phyloP scores from a whole-genome alignment of 2,888 invertebrate genomes.

The Ferdinandea cuprea region DNA sequence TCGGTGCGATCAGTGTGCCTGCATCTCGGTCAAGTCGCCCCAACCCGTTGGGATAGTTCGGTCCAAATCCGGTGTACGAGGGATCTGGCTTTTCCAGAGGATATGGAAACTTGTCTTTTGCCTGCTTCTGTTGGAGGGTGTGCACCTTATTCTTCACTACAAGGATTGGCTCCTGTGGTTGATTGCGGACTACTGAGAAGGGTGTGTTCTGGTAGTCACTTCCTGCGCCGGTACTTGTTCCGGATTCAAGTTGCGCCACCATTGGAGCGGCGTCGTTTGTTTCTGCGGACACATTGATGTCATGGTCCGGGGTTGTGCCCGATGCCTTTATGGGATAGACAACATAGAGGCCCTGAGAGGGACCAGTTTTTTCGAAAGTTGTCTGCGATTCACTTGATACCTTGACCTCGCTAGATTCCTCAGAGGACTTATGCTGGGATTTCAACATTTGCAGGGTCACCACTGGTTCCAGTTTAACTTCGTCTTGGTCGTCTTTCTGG shows the following conservation, averaged over 20 bases:
- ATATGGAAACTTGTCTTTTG: slow-evolving; percentile 87
- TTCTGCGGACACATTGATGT: slow-evolving; percentile 68
- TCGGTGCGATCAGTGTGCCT: slow-evolving; percentile 82
- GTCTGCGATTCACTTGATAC: slow-evolving; percentile 78
- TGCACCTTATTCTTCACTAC: slow-evolving; percentile 82
- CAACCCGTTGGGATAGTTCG: slow-evolving; percentile 78
- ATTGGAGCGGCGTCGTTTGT: slow-evolving; percentile 75
- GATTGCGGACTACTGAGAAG: slow-evolving; percentile 82
- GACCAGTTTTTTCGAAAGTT: slow-evolving; percentile 79
- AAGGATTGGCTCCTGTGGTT: slow-evolving; percentile 83
- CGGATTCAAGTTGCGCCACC: slow-evolving; percentile 76
- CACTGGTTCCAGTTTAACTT: slow-evolving; percentile 84
- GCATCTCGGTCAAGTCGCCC: slow-evolving; percentile 81
- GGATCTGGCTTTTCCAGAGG: slow-evolving; percentile 86
- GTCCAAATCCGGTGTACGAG: slow-evolving; percentile 79
- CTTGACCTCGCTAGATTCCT: slow-evolving; percentile 80
- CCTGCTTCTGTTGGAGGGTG: slow-evolving; percentile 78
- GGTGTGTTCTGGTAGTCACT: slow-evolving; percentile 83
- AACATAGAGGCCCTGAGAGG: slow-evolving; percentile 78
- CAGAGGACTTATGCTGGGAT: slow-evolving; percentile 82
- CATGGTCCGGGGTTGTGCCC: slow-evolving; percentile 30
- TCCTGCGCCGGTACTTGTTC: slow-evolving; percentile 75
- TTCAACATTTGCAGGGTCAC: slow-evolving; percentile 89
- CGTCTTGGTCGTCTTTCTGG: slow-evolving; percentile 78
- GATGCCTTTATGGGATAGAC: slow-evolving; percentile 77